A percentile compares a stretch with the other conserved stretches of the same genome.
Conservation (phyloP, 2,113 vertebrate species). For the Formicarius rufipectus region DNA sequence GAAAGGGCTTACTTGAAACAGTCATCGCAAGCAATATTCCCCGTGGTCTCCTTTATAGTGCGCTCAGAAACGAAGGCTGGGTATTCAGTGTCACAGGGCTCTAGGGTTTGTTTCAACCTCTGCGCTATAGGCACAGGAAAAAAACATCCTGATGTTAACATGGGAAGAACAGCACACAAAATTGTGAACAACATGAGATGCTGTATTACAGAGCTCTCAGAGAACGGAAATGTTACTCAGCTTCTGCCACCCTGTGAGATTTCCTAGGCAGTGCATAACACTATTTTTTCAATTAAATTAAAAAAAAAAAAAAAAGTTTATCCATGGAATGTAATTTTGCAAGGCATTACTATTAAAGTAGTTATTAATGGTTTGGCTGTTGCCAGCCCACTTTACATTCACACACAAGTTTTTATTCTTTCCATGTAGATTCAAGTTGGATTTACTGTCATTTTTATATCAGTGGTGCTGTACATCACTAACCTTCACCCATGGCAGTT, state of each 20-base stretch:
- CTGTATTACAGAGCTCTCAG: background rate
- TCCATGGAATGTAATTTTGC: conserved; percentile 45
- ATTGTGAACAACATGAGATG: conserved; percentile 31
- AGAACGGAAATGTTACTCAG: conserved; percentile 43
- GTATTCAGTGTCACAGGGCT: conserved; percentile 97
- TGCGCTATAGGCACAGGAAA: conserved; percentile 79
- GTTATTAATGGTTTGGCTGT: background rate
- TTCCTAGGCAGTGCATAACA: conserved; percentile 72
- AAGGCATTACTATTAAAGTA: conserved; percentile 35
- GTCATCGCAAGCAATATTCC: conserved; percentile 91
- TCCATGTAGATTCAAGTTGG: background rate
- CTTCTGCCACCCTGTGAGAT: conserved; percentile 75
- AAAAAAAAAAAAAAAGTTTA: conserved; percentile 26
- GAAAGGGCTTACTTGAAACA: conserved; percentile 89
- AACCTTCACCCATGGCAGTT: background rate
- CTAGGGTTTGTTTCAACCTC: conserved; percentile 86
- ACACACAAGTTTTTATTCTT: conserved; percentile 3
- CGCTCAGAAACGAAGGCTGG: conserved; percentile 97
- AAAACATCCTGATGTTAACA: conserved; percentile 53
- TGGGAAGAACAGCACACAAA: conserved; percentile 29
- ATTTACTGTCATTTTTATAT: background rate
- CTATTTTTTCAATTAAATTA: conserved; percentile 69
- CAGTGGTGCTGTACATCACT: background rate
- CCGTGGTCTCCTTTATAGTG: conserved; percentile 98
- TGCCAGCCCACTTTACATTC: conserved; percentile 38